A percentile compares a stretch with the other conserved stretches of the same genome.
phyloP scores from a whole-genome alignment of 2,888 invertebrate species.

The Holacanthella duospinosa region DNA sequence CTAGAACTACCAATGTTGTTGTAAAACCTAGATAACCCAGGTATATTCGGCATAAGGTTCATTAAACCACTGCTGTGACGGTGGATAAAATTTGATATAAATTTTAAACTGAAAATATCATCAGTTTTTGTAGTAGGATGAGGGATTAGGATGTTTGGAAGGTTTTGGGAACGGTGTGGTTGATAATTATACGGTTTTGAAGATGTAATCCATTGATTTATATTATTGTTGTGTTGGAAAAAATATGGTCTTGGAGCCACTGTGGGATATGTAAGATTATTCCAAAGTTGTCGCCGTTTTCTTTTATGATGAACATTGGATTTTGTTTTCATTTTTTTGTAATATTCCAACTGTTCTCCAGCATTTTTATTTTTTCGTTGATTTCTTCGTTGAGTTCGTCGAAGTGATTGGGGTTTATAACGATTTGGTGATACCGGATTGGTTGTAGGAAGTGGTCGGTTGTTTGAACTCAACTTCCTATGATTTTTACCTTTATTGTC shows the following conservation, averaged over 20 bases:
- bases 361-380: slow-evolving; percentile 10
- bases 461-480: neutral
- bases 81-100: neutral
- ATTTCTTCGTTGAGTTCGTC: neutral
- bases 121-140: neutral
- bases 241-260: neutral
- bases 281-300: neutral
- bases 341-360: neutral
- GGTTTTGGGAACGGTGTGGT: neutral
- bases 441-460: neutral
- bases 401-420: neutral
- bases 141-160: too few species aligned
- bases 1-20: too few species aligned
- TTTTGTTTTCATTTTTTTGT: neutral
- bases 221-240: neutral
- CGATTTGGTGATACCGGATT: neutral
- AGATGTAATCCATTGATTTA: too few species aligned
- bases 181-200: neutral
- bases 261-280: neutral
- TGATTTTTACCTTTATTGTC: neutral
- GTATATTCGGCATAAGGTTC: neutral
- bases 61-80: neutral
- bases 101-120: neutral
- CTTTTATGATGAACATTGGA: neutral
- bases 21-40: neutral